phyloP scores from a whole-genome alignment of 2,113 vertebrate genomes.

The Colaptes auratus region DNA sequence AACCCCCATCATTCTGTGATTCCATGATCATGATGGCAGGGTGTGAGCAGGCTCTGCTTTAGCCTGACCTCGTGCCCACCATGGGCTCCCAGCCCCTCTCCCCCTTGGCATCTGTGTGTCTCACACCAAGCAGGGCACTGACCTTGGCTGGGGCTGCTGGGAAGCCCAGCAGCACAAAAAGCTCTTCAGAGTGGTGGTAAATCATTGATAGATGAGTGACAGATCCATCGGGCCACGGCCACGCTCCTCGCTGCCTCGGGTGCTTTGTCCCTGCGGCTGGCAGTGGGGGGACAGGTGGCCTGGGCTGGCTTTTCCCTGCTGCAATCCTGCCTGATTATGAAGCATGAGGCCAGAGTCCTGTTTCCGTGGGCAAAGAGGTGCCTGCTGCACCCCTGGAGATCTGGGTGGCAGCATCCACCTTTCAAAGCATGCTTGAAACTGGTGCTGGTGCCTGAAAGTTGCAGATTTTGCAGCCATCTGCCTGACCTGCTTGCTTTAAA shows the following conservation, averaged over 20 bases:
- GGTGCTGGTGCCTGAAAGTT: neutral
- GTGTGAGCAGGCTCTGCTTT: neutral
- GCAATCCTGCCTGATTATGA: neutral
- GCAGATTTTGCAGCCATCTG: neutral
- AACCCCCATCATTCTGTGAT: too few species aligned
- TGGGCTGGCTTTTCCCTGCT: neutral
- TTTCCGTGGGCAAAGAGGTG: neutral
- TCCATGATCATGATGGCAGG: too few species aligned
- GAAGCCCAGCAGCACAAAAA: constrained; percentile 10
- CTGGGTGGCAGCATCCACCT: neutral
- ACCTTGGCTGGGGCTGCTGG: constrained; percentile 33
- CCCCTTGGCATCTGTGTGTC: neutral
- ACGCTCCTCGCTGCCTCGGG: neutral
- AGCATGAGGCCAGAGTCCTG: neutral
- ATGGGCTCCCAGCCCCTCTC: neutral
- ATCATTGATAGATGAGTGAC: constrained; percentile 47
- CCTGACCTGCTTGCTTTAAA: neutral
- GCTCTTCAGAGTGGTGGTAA: neutral
- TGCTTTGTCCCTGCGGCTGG: neutral
- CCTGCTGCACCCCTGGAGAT: neutral
- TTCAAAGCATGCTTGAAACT: neutral
- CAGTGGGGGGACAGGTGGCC: fast-evolving
- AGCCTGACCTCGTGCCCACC: neutral
- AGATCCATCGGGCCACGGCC: neutral
- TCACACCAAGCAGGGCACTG: neutral